Evolutionary conservation across 2,888 invertebrate genomes (phyloP).

Genomic region (Phaonia tiefii): DNA sequence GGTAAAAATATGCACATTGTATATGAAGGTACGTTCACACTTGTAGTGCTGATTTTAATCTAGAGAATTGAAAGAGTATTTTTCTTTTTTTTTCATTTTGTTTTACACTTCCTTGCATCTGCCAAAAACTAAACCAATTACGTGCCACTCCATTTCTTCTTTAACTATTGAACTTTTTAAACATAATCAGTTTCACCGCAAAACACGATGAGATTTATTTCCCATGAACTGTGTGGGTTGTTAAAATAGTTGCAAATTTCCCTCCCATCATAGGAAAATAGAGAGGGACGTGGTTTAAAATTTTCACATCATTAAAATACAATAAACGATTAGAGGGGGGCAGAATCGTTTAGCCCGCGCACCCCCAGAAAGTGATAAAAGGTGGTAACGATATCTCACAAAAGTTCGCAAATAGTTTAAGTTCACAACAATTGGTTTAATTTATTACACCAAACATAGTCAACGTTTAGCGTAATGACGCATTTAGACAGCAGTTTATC

Average conservation of each 20-base stretch:
- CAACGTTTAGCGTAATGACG: too few relatives aligned
- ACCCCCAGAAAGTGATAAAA: too few relatives aligned
- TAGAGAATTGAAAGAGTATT: background rate
- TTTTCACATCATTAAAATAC: conserved; percentile 28
- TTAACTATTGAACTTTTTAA: conserved; percentile 39
- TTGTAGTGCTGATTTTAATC: background rate
- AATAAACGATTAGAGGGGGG: too few relatives aligned
- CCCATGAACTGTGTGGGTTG: background rate
- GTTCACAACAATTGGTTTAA: too few relatives aligned
- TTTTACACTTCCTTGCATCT: too few relatives aligned
- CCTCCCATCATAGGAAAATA: background rate
- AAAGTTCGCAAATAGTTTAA: too few relatives aligned
- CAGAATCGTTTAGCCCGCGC: too few relatives aligned
- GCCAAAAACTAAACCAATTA: conserved; percentile 10
- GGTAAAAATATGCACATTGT: too few relatives aligned
- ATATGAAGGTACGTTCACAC: too few relatives aligned
- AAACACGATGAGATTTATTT: conserved; percentile 14
- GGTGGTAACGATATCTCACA: too few relatives aligned
- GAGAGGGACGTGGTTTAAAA: background rate
- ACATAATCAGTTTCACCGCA: conserved; percentile 18
- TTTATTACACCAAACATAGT: too few relatives aligned
- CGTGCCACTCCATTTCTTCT: background rate
- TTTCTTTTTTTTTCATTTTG: background rate
- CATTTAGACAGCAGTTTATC: too few relatives aligned
- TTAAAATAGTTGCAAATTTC: background rate